Percentiles rank a stretch among this genome's conserved stretches.
Evolutionary conservation across 2,797 vertebrate genomes (phyloP).

Genomic region (Pempheris klunzingeri): DNA sequence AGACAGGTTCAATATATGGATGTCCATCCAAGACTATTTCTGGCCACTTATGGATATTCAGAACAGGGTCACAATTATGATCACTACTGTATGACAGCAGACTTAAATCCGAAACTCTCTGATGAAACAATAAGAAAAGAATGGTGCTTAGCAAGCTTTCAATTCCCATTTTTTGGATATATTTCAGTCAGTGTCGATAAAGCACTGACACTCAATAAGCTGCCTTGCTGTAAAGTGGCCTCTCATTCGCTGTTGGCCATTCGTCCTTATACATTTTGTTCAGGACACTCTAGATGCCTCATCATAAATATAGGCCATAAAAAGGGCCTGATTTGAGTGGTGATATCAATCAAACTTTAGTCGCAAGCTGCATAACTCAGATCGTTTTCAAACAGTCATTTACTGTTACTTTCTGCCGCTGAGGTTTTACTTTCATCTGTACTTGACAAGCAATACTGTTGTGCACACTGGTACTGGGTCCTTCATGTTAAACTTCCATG

Average conservation of each 20-base stretch:
- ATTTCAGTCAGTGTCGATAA: neutral
- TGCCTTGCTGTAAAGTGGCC: neutral
- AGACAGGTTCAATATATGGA: too few species aligned
- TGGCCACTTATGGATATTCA: too few species aligned
- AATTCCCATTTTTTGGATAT: neutral
- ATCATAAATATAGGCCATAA: neutral
- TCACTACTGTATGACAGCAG: too few species aligned
- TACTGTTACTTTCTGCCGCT: neutral
- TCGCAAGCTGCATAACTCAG: neutral
- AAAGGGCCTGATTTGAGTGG: conserved; percentile 10
- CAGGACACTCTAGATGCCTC: neutral
- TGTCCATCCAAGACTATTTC: too few species aligned
- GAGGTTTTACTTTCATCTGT: neutral
- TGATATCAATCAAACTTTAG: conserved; percentile 18
- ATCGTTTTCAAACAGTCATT: neutral
- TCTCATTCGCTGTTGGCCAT: conserved; percentile 11
- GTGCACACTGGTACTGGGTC: neutral
- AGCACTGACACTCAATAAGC: neutral
- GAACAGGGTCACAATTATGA: too few species aligned
- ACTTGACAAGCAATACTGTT: neutral
- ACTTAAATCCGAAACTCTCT: neutral
- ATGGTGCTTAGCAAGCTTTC: neutral
- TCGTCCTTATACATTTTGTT: conserved; percentile 16
- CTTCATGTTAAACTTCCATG: neutral
- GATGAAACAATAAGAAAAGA: neutral